These are phyloP conservation scores for Pogonognathellus flavescens DNA, from an alignment of 1,140 invertebrate species.

Conservation along the genomic window DNA sequence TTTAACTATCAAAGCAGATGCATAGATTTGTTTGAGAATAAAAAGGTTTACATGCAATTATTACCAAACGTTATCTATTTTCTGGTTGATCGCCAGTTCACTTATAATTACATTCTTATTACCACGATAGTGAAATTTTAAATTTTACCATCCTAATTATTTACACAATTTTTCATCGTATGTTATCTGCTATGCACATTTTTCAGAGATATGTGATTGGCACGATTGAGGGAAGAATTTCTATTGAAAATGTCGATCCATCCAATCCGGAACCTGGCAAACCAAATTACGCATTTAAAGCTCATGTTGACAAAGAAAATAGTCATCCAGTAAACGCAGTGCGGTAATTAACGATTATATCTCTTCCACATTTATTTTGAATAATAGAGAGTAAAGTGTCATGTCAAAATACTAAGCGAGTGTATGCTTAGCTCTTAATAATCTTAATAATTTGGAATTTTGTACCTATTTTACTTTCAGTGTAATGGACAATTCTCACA, in stretches of 20 bases:
- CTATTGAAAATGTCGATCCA: background rate
- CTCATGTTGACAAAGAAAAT: background rate
- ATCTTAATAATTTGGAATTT: background rate
- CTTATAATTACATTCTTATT: too few relatives aligned
- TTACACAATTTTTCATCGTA: background rate
- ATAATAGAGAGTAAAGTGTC: background rate
- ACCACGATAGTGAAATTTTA: too few relatives aligned
- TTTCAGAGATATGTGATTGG: conserved; percentile 22
- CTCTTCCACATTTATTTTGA: too few relatives aligned
- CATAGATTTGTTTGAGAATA: background rate
- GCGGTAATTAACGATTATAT: background rate
- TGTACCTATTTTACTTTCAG: background rate
- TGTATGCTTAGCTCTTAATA: background rate
- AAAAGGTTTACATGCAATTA: background rate
- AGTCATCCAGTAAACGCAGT: background rate
- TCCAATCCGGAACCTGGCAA: too few relatives aligned
- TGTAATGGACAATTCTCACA: background rate
- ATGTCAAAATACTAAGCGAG: background rate
- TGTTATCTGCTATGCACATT: background rate
- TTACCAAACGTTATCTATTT: too few relatives aligned
- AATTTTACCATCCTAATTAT: background rate
- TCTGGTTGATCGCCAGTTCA: too few relatives aligned
- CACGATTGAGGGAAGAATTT: background rate
- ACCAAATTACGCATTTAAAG: conserved; percentile 1
- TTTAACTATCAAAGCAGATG: conserved; percentile 5